Evolutionary conservation across 2,113 vertebrate species (phyloP), one percentile per base, ranked within the genome.

Genomic region (Phasianus colchicus): DNA sequence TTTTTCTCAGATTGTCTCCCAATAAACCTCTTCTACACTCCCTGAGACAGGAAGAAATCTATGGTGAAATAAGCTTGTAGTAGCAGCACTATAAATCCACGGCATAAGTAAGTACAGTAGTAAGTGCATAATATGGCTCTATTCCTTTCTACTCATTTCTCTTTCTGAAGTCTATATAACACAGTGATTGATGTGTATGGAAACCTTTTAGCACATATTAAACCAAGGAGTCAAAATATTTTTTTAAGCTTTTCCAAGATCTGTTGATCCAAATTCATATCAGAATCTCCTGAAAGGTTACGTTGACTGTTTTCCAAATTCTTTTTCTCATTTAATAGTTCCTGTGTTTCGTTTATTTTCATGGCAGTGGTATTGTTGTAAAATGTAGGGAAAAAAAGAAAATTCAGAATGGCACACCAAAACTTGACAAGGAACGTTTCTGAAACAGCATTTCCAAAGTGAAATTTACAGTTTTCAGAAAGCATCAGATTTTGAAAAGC

Each of bases 121-220:
- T 79, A 84, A 84, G 38, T 54, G n/a, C 17, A 45, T 76, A 88
- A 30, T 34, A 25, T 29, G 13, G 34, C n/a, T 90, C 50, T 20
- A 13, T 88, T 90, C 73, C 36, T 88, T 90, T 73, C 78, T 50
- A 6, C 74, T 73, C 58, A 48, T 95, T 89, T 86, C 32, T 75
- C 30, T 66, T 79, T 60, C 90, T 74, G 82, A 88, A 80, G 18
- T 34, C 54, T 89, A 42, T 89, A 3, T 36, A 70, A 52, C 54
- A 20, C 32, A 63, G 9, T 73, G 58, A 94, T 71, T 77, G 64
- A 89, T 83, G n/a, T 34, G 42, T 67, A 34, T 63, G n/a, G 54
- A 92, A 89, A 74, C 7, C 40, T 73, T 77, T 91, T 89, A 89
- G 64, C 72, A 85, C 69, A 17, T 80, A 86, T 74, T 94, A 89